Conservation (phyloP, 2,113 vertebrate species). For the Lophura nycthemera region DNA sequence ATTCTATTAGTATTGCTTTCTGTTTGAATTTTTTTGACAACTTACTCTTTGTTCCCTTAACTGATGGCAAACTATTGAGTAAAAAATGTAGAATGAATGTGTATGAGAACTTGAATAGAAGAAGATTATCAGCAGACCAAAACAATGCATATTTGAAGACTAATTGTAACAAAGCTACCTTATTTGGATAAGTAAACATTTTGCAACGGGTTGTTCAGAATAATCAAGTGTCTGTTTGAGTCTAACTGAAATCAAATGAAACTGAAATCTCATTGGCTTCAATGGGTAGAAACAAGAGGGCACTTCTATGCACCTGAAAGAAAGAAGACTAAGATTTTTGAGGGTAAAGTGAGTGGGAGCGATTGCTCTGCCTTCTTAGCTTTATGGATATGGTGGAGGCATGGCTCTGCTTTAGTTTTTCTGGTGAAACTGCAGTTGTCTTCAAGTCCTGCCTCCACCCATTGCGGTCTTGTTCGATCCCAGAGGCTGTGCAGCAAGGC, state of each 20-base stretch:
- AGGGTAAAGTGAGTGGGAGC: fast-evolving
- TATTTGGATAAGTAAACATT: neutral
- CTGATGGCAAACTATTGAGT: neutral
- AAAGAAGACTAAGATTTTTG: neutral
- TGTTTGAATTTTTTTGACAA: neutral
- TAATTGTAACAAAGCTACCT: neutral
- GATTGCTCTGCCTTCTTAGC: fast-evolving
- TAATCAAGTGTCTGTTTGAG: neutral
- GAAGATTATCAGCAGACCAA: neutral
- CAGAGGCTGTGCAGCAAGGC: neutral
- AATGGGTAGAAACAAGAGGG: neutral
- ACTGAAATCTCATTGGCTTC: neutral
- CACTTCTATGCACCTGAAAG: fast-evolving
- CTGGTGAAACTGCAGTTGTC: neutral
- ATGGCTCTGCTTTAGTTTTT: fast-evolving
- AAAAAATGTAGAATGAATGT: neutral
- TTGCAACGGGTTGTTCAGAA: neutral
- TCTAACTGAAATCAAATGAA: neutral
- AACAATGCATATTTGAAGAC: neutral
- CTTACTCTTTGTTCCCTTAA: neutral
- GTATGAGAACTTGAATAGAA: neutral
- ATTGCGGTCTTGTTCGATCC: fast-evolving
- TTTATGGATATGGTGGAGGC: fast-evolving
- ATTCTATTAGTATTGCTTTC: neutral
- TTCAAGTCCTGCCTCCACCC: neutral